Evolutionary conservation across 2,888 invertebrate species (phyloP).

Genomic region (Metallyticus violacea): DNA sequence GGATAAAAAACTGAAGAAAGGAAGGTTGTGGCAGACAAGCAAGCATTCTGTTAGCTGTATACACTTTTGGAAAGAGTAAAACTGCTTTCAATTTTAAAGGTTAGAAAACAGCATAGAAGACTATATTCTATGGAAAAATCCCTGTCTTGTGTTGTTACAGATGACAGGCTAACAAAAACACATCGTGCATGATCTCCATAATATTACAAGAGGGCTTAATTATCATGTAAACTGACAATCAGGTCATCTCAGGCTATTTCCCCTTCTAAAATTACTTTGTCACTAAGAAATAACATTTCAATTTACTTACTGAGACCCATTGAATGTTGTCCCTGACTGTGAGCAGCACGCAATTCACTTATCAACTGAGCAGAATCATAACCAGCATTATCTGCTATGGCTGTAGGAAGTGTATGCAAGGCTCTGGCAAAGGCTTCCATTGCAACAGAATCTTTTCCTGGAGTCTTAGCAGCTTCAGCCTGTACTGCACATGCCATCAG

Average conservation of each 20-base stretch:
- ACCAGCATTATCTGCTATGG: slow-evolving; percentile 98
- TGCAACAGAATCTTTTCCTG: slow-evolving; percentile 96
- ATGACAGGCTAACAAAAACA: no score
- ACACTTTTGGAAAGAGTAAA: background rate
- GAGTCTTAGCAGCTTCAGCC: slow-evolving; percentile 76
- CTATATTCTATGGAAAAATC: no score
- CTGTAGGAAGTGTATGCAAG: slow-evolving; percentile 84
- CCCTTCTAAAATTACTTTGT: no score
- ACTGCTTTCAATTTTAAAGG: background rate
- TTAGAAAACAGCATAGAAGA: no score
- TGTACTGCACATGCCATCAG: slow-evolving; percentile 94
- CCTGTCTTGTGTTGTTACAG: no score
- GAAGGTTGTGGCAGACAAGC: no score
- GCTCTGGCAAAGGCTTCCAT: slow-evolving; percentile 94
- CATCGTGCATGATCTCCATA: no score
- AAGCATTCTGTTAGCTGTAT: background rate
- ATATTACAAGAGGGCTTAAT: no score
- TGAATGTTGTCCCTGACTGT: slow-evolving; percentile 75
- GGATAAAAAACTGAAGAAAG: background rate
- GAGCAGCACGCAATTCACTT: slow-evolving; percentile 86
- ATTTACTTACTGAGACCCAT: slow-evolving; percentile 72
- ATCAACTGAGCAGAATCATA: slow-evolving; percentile 95
- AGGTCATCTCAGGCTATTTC: no score
- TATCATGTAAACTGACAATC: no score
- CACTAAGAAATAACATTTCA: no score